Evolutionary conservation across 1,140 invertebrate genomes (phyloP).

Genomic region (Pseudomyrmex flavicornis): DNA sequence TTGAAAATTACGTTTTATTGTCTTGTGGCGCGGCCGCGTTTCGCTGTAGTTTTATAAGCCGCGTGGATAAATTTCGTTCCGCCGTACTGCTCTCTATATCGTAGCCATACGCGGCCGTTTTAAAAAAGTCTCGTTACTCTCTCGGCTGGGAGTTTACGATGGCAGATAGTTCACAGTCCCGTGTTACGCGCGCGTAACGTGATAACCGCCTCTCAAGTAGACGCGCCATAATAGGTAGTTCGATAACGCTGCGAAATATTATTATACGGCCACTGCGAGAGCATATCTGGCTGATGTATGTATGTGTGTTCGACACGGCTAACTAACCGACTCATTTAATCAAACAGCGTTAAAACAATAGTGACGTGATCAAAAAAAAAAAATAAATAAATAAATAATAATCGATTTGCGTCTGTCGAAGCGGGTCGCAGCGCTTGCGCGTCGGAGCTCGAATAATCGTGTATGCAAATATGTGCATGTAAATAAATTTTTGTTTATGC

Average conservation of each 20-base stretch:
- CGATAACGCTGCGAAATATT: constrained; percentile 14
- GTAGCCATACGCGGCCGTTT: not conserved
- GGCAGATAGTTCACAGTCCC: not conserved
- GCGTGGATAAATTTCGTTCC: constrained; percentile 1
- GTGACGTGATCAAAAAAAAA: not conserved
- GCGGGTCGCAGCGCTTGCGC: not conserved
- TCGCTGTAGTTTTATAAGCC: not conserved
- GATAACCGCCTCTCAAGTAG: constrained; percentile 22
- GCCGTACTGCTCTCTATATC: not conserved
- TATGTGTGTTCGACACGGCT: not conserved
- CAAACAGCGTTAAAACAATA: not conserved
- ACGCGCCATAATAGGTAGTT: constrained; percentile 8
- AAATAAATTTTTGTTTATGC: too few species aligned
- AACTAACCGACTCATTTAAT: constrained; percentile 32
- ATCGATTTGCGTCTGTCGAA: constrained; percentile 3
- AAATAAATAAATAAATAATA: not conserved
- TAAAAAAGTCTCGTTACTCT: constrained; percentile 16
- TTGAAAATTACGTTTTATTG: constrained; percentile 24
- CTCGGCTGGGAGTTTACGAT: not conserved
- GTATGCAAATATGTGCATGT: constrained; percentile 22
- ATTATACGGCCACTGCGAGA: constrained; percentile 16
- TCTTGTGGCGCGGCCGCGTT: not conserved
- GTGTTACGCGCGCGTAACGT: not conserved
- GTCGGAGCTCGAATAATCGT: constrained; percentile 7
- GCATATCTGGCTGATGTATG: not conserved